Evolutionary conservation across 2,113 vertebrate genomes (phyloP).

Genomic region (Microcebus murinus): DNA sequence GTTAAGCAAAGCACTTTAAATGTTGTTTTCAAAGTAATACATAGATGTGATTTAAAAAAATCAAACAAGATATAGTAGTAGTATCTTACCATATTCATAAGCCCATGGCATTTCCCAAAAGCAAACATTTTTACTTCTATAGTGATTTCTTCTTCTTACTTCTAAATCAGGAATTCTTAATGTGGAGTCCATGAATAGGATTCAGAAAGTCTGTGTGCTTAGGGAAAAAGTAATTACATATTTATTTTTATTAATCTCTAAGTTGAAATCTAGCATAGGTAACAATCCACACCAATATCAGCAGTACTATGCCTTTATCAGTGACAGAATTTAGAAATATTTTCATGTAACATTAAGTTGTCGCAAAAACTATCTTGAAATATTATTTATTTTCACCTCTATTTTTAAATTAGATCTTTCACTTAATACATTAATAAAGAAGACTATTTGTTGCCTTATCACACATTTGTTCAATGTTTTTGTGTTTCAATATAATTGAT

Average conservation of each 20-base stretch:
- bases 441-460: background rate
- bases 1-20: constrained; percentile 36
- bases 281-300: background rate
- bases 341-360: background rate
- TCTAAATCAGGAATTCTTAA: background rate
- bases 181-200: background rate
- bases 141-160: background rate
- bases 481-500: background rate
- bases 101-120: background rate
- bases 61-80: background rate
- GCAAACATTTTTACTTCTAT: background rate
- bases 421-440: constrained; percentile 2
- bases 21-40: background rate
- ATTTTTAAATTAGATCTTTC: constrained; percentile 10
- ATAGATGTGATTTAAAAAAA: background rate
- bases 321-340: background rate
- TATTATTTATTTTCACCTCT: background rate
- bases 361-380: background rate
- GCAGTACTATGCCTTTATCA: background rate
- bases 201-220: background rate
- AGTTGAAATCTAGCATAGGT: background rate
- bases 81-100: background rate
- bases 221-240: background rate
- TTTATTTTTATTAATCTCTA: background rate
- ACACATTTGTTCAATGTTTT: background rate